phyloP scores from a whole-genome alignment of 2,888 invertebrate genomes.

The Myopa tessellatipennis region DNA sequence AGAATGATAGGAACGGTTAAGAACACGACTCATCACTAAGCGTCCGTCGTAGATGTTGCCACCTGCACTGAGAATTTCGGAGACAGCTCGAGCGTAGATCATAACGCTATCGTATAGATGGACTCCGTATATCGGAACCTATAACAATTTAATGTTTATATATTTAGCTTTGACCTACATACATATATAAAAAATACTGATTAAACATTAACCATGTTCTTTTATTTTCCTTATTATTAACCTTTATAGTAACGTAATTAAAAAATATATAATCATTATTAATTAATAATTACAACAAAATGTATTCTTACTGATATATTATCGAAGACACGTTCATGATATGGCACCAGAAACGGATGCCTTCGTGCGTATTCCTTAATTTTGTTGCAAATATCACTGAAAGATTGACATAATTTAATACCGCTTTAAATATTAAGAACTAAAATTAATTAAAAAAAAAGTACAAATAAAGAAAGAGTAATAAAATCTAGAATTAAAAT shows the following conservation, averaged over 20 bases:
- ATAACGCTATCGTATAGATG: conserved; percentile 89
- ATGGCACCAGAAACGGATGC: conserved; percentile 83
- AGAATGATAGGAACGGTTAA: conserved; percentile 80
- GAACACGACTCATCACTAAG: conserved; percentile 79
- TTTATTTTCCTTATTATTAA: too few species aligned
- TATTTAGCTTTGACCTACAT: too few species aligned
- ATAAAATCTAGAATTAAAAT: too few species aligned
- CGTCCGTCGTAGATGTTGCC: conserved; percentile 81
- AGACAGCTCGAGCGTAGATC: conserved; percentile 85
- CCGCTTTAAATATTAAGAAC: neutral
- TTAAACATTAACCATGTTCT: too few species aligned
- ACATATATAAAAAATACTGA: too few species aligned
- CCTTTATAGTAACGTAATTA: too few species aligned
- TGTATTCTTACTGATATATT: conserved; percentile 71
- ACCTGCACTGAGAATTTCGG: conserved; percentile 76
- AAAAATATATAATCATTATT: too few species aligned
- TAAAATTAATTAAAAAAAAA: neutral
- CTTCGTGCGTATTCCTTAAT: conserved; percentile 78
- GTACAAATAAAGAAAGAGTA: neutral
- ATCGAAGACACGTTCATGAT: conserved; percentile 79
- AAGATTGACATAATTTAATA: conserved; percentile 45
- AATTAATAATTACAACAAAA: neutral
- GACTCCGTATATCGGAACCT: conserved; percentile 84
- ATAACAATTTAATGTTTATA: neutral
- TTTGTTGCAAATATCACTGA: conserved; percentile 76